Evolutionary conservation across 2,113 vertebrate genomes (phyloP), one percentile per base, ranked within the genome.

Genomic region (Cyanistes caeruleus): DNA sequence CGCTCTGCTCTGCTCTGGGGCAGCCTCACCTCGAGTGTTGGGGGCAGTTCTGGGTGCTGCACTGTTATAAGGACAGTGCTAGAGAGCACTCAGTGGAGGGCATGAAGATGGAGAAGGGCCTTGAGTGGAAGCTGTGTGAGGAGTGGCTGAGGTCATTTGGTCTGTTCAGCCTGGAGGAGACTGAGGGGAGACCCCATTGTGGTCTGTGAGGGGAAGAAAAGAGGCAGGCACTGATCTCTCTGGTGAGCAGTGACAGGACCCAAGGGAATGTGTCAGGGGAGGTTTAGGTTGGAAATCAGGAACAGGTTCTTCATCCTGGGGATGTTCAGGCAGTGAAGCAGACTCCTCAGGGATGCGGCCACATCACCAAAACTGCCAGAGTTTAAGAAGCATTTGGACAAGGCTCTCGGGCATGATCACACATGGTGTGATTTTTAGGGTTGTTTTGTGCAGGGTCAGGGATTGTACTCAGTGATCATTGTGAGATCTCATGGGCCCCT

Each of bases 71-170:
- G 15, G 56, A 28, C 19, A 48, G 22, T 2, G 2, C 15, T 24
- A 15, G 35, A 56, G n/a, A n/a, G 13, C 12, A 15, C n/a, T 28
- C 23, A 48, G 9, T 1, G 43, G 4, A 41, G 62, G 52, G 3
- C 18, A 44, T 2, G 7, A 22, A 11, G 9, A 43, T 6, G 3
- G 5, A 27, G 21, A 68, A 35, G 53, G 53, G 14, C 37, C 22
- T 59, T 37, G 63, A 60, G 37, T 33, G 14, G 37, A 33, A 68
- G 11, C 25, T 0, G 0, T 11, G 0, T 27, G 30, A 59, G 31
- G 31, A 51, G 21, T 2, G 7, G 7, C 44, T 9, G 17, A 67
- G 44, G 31, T 7, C 49, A 39, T 49, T 39, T 39, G 58, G 22
- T 46, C 11, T 64, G 68, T 46, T 55, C 58, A 55, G 49, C n/a